Base-by-base conservation (phyloP, 2,113 vertebrate genomes). In the Vombatus ursinus region DNA sequence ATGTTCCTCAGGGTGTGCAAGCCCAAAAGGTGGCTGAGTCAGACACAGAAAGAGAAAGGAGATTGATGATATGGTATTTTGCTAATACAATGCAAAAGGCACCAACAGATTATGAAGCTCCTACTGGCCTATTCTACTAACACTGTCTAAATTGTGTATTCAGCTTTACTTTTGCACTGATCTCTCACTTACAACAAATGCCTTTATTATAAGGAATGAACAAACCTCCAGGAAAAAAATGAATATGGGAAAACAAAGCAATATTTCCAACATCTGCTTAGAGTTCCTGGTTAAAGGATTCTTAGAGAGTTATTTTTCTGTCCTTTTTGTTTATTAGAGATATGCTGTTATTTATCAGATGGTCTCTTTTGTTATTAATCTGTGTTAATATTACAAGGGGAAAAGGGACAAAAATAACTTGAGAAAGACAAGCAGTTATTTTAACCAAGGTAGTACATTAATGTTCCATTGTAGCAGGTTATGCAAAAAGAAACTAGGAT, bases 1-100 rank as follows among this genome's bases (percentile, higher is more conserved):
- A 96, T n/a, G 54, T 97, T 98, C 96, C 98, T 98, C 96, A 2
- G 96, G 98, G 97, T 97, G 96, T 97, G 97, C 94, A 57, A 98
- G 97, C 97, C 97, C 97, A 90, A 89, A 97, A 97, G 98, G 98
- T 98, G 98, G 98, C 96, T 97, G 97, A 98, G 97, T 92, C 96
- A 97, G 98, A 98, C 96, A 97, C 97, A 97, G 96, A 61, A 96
- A 94, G 96, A 93, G 95, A 96, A 28, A 96, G 97, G 98, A 98
- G 98, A 99, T 98, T 98, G 98, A 98, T 99, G 98, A 96, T 52
- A 93, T 97, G 50, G 26, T 95, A 97, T 94, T 98, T 98, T 98
- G 98, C 95, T 98, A 98, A 97, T 97, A 93, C 98, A 97, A 52
- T 98, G 98, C 97, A 94, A 44, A 97, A 98, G 98, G 97, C 97